Conservation (phyloP, 2,113 vertebrate species). For the Peucedramus taeniatus region DNA sequence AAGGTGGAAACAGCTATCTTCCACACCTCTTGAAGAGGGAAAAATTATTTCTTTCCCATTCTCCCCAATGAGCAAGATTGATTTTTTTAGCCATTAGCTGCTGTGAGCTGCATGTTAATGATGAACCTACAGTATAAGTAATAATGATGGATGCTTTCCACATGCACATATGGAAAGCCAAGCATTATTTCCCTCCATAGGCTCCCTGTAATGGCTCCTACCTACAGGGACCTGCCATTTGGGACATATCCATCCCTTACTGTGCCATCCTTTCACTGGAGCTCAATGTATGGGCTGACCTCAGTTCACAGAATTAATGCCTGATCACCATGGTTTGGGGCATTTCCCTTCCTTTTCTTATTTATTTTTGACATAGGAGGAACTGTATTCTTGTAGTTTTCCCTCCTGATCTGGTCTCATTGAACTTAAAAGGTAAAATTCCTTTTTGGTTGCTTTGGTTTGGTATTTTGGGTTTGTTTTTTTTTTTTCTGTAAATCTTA, state of each 20-base stretch:
- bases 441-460: background rate
- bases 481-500: background rate
- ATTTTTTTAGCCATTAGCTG: constrained; percentile 1
- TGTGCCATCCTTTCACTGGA: background rate
- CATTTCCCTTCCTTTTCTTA: background rate
- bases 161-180: background rate
- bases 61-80: background rate
- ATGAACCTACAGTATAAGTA: background rate
- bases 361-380: background rate
- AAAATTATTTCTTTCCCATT: background rate
- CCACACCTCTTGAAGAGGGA: background rate
- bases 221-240: background rate
- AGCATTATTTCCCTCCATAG: background rate
- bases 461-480: fast-evolving
- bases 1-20: background rate
- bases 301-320: background rate
- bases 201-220: background rate
- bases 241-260: background rate
- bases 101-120: constrained; percentile 27
- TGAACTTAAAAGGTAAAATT: background rate
- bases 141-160: constrained; percentile 36
- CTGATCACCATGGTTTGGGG: background rate
- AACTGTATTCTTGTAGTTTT: background rate
- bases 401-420: background rate
- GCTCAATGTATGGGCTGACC: background rate